Percentiles rank a stretch among this genome's conserved stretches.
Evolutionary conservation across 30 jellyfish, hydroid and myxozoan genomes (phyloP).

Genomic region (Aurelia aurita complex sp. Pacific): DNA sequence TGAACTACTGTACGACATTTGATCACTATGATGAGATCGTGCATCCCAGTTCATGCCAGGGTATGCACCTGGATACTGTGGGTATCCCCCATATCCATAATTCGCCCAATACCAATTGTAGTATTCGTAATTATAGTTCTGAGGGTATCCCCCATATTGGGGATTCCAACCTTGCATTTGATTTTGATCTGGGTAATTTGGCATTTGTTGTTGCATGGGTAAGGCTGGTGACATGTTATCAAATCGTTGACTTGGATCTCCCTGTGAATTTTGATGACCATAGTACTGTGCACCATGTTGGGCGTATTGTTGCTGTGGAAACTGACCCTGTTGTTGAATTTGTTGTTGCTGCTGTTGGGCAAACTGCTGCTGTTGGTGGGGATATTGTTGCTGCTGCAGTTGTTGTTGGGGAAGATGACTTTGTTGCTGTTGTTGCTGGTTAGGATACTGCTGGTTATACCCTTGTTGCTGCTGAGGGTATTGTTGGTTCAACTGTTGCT

Average conservation of each 20-base stretch:
- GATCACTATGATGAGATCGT: conserved; percentile 64
- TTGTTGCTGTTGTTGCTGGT: conserved; percentile 30
- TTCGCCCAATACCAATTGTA: conserved; percentile 70
- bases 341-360: conserved; percentile 33
- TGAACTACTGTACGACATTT: conserved; percentile 65
- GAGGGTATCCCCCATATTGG: conserved; percentile 42
- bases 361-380: conserved; percentile 12
- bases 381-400: conserved; percentile 8
- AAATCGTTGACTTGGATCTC: conserved; percentile 16
- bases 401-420: conserved; percentile 11
- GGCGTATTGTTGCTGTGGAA: conserved; percentile 28
- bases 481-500: conserved; percentile 10
- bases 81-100: conserved; percentile 54
- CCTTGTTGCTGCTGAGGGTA: conserved; percentile 33
- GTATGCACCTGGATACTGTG: conserved; percentile 16
- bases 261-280: conserved; percentile 2
- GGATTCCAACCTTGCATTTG: conserved; percentile 46
- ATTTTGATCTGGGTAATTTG: conserved; percentile 13
- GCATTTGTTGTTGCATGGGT: conserved; percentile 36
- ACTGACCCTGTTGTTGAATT: conserved; percentile 26
- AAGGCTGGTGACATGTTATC: conserved; percentile 40
- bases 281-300: conserved; percentile 31
- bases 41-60: conserved; percentile 60
- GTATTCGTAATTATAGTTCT: conserved; percentile 55
- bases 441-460: conserved; percentile 10